A percentile compares a stretch with the other conserved stretches of the same genome.
Conservation (phyloP, 1,140 invertebrate species). For the Lepeophtheirus salmonis region DNA sequence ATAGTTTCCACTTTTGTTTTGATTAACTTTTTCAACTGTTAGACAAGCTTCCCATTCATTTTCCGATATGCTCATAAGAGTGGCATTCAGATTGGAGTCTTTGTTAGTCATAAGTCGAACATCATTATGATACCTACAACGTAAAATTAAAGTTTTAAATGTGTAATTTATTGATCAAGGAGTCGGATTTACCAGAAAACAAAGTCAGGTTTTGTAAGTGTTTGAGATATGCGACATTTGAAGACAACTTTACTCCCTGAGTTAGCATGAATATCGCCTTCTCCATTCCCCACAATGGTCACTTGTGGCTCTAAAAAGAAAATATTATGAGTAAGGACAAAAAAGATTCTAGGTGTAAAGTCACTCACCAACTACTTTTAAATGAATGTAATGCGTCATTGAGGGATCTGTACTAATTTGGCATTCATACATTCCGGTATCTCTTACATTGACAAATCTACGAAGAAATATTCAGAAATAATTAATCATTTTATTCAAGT, state of each 20-base stretch:
- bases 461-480: background rate
- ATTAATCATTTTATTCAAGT: no score
- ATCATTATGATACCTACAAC: background rate
- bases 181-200: background rate
- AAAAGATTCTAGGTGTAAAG: background rate
- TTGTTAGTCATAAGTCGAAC: background rate
- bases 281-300: background rate
- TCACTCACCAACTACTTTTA: conserved; percentile 39
- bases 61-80: background rate
- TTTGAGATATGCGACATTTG: background rate
- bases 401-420: conserved; percentile 53
- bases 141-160: background rate
- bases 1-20: background rate
- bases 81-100: background rate
- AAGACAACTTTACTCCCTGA: background rate
- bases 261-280: background rate
- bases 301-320: background rate
- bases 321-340: background rate
- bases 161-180: background rate
- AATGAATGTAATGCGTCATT: conserved; percentile 42
- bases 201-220: background rate
- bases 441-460: conserved; percentile 29
- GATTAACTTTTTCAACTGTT: background rate
- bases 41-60: background rate
- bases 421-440: conserved; percentile 65